Percentiles rank a stretch among this genome's conserved stretches.
Evolutionary conservation across 2,888 invertebrate genomes (phyloP).

Genomic region (Yponomeuta plumbellus): DNA sequence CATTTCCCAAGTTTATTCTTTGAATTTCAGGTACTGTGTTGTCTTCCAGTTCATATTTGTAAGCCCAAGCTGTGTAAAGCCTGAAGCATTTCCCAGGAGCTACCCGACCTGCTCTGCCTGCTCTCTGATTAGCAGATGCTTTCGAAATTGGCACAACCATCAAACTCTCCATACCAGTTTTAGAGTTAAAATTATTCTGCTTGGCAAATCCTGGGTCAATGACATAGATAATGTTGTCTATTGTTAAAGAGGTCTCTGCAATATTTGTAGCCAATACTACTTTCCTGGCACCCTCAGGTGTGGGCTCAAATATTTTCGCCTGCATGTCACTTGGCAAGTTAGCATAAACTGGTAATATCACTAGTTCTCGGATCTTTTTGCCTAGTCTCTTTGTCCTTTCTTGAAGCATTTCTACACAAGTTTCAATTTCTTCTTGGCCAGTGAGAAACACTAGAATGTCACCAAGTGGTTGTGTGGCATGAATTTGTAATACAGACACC

Average conservation of each 20-base stretch:
- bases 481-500: conserved; percentile 98
- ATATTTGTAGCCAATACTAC: conserved; percentile 99
- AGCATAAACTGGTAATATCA: conserved; percentile 97
- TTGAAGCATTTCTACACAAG: conserved; percentile 90
- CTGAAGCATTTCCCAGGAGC: conserved; percentile 99
- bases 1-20: conserved; percentile 97
- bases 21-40: conserved; percentile 99
- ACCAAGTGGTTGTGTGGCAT: conserved; percentile 96
- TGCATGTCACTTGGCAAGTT: conserved; percentile 99
- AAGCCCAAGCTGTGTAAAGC: conserved; percentile 98
- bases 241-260: conserved; percentile 98
- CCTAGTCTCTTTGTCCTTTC: conserved; percentile 95
- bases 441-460: conserved; percentile 98
- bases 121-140: conserved; percentile 98
- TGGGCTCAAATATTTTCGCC: conserved; percentile 98
- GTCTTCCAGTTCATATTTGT: conserved; percentile 98
- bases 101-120: conserved; percentile 96
- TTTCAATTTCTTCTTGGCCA: conserved; percentile 94
- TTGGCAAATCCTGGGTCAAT: conserved; percentile 99
- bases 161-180: conserved; percentile 98
- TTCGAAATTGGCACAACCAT: conserved; percentile 99
- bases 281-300: conserved; percentile 97
- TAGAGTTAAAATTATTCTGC: conserved; percentile 98
- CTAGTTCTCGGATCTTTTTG: conserved; percentile 92
- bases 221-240: conserved; percentile 98